phyloP scores from a whole-genome alignment of 2,888 invertebrate species.

The Drosophila niveifrons region DNA sequence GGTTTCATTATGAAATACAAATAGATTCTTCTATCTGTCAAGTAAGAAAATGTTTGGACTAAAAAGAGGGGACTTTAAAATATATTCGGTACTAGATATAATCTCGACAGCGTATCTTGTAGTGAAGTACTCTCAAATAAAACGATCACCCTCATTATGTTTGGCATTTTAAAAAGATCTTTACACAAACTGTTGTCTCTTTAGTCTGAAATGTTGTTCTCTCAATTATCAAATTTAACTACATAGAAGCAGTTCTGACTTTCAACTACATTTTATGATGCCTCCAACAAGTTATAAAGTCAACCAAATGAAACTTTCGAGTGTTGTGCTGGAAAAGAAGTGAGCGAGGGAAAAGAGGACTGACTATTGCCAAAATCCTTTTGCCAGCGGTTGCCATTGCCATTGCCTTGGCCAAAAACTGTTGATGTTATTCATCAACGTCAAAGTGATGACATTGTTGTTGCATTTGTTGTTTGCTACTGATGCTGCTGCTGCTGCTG shows the following conservation, averaged over 20 bases:
- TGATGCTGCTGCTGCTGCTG: slow-evolving; percentile 22
- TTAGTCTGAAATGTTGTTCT: neutral
- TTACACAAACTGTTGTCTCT: neutral
- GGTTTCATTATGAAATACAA: too few species aligned
- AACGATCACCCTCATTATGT: neutral
- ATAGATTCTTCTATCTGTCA: too few species aligned
- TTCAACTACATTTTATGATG: slow-evolving; percentile 21
- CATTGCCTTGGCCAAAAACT: slow-evolving; percentile 47
- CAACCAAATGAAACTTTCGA: slow-evolving; percentile 18
- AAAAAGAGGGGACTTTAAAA: too few species aligned
- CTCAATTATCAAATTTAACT: slow-evolving; percentile 20
- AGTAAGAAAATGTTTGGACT: too few species aligned
- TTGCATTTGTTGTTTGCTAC: slow-evolving; percentile 25
- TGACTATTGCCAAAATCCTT: slow-evolving; percentile 24
- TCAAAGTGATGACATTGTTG: slow-evolving; percentile 51
- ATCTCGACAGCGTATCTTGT: too few species aligned
- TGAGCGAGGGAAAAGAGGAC: neutral
- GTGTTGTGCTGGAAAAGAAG: slow-evolving; percentile 8
- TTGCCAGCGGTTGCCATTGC: slow-evolving; percentile 21
- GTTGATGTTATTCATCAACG: slow-evolving; percentile 73
- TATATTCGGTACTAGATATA: too few species aligned
- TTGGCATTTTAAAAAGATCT: too few species aligned
- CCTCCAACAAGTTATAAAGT: slow-evolving; percentile 26
- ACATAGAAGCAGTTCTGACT: slow-evolving; percentile 9
- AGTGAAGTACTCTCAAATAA: neutral